Base-by-base conservation (phyloP, 2,113 vertebrate species). In the Zonotrichia leucophrys region DNA sequence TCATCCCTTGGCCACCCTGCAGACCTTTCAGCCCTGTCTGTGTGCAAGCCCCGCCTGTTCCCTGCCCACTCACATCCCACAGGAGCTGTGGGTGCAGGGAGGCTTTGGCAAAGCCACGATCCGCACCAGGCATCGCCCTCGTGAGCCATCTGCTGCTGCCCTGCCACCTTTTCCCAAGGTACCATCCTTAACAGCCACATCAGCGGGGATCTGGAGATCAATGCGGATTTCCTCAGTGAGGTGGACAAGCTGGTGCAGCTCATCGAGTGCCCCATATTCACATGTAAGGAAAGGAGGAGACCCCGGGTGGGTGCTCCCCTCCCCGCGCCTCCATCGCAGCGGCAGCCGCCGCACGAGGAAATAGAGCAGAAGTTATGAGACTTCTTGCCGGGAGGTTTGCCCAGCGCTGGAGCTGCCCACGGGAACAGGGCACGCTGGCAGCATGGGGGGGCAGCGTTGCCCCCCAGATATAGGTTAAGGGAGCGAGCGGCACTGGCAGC, bases 221-320 rank as follows among this genome's bases (percentile, higher is more conserved):
- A 99, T 0, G 99, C 99, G 88, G 99, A 99, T 96, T 99, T 99
- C 94, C 98, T 99, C 83, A 99, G 99, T 3, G 99, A 99, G 92
- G 99, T 99, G 44, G 99, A 99, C 98, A 99, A 99, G 91, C 97
- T 99, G 96, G 99, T 99, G 21, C 99, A 99, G 96, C 98, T 99
- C 95, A 99, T 99, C 1, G 99, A 99, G 96, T 99, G 99, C 79
- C 99, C 99, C 63, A 99, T 99, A 93, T 99, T 99, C 96, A 99
- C 99, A 3, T 99, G 98, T 99, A 97, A 98, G 95, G 84, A 89
- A 96, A 98, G 95, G 84, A 89, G 77, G 73, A 72, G 64, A 25
- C 2, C 12, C 56, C 2, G 39, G 8, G 1, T 25, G 81, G 74
- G 60, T 12, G 52, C 58, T 77, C 42, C 13, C 75, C 76, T 87